Percentiles rank a stretch among this genome's conserved stretches.
These are phyloP conservation scores for Candidula unifasciata DNA, from an alignment of 2,888 invertebrate species.

Conservation along the genomic window DNA sequence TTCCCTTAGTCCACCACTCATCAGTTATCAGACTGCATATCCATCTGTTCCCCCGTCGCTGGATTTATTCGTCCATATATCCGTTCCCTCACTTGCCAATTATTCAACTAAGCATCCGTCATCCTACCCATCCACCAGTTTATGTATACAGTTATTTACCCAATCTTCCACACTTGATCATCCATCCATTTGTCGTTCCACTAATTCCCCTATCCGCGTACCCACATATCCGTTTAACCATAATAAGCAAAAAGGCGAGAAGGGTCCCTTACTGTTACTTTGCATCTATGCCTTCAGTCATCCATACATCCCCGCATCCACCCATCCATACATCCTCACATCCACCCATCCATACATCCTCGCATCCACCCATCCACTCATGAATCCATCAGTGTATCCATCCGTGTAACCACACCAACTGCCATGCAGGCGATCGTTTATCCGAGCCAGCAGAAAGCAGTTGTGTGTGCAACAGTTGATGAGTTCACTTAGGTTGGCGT, in stretches of 20 bases:
- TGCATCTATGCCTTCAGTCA: no score
- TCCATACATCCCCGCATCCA: neutral
- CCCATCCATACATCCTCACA: neutral
- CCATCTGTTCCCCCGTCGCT: neutral
- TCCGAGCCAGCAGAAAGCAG: no score
- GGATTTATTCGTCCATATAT: neutral
- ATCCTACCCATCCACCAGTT: neutral
- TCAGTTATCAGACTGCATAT: no score
- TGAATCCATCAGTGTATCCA: no score
- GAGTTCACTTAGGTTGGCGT: no score
- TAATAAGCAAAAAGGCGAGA: no score
- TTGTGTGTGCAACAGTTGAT: no score
- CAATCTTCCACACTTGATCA: neutral
- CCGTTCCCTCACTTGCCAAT: neutral
- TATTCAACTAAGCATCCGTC: neutral
- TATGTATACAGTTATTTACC: neutral
- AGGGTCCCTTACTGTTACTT: no score
- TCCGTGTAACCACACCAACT: no score
- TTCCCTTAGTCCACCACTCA: neutral
- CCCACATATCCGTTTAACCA: no score
- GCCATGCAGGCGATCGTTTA: no score
- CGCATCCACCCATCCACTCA: neutral
- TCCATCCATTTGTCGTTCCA: neutral
- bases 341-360: neutral
- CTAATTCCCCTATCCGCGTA: neutral